Base-by-base conservation (phyloP, 2,888 invertebrate species). In the Sesia apiformis region DNA sequence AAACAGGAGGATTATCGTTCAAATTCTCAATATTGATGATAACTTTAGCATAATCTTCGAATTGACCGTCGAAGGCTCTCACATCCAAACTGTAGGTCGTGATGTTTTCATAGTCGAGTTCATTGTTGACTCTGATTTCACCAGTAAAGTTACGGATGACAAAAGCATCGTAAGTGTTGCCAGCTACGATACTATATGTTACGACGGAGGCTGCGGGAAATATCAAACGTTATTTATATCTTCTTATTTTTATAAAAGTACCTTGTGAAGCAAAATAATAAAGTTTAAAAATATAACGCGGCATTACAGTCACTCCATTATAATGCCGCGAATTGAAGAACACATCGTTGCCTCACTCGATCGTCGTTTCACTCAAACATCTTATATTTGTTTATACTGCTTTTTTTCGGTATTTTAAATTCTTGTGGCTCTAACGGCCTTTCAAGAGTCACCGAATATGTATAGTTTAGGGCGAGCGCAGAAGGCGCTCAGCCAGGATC, bases 1-100 rank as follows among this genome's bases (percentile, higher is more conserved):
- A 98, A 1, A 94, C 92, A 0, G 98, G 98, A 0, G 94, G 93
- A 78, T 98, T 97, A 76, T 98, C 98, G 73, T 98, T 98, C 51
- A 97, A 94, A 77, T 98, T 96, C 64, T 93, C 94, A 54, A 98
- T 94, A 64, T 94, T 93, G 52, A 98, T 96, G 53, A 93, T 92
- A 0, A 98, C 97, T 64, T 92, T 93, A 0, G 97, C 94, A 55
- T 93, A 93, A 70, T 96, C 97, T 61, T 95, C 94, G 74, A 92
- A 96, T 53, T 94, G 91, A 2, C 97, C 97, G 75, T 97, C 97
- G 60, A 94, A 94, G 0, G 96, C 97, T 59, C 93, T 91, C 3
- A 97, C 94, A 54, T 93, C 94, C n/a, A 97, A 85, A 53, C 92
- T 93, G 72, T 97, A 97, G 69, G 94, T 93, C n/a, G 94, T 95